phyloP scores from a whole-genome alignment of 92 coral and sea anemone species.

The Porites lobata region DNA sequence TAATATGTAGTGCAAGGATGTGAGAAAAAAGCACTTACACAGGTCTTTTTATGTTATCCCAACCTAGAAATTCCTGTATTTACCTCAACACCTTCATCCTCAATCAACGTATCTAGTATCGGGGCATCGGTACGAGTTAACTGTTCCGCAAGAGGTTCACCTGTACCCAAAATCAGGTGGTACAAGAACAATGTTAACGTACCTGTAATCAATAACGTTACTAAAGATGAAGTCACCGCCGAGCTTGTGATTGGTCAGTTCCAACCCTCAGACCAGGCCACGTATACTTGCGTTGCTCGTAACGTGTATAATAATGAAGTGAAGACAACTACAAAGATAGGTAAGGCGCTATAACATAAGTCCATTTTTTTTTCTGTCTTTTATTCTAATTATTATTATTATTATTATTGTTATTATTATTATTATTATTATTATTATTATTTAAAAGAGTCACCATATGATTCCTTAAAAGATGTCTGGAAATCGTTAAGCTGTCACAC shows the following conservation, averaged over 20 bases:
- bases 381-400: too few species aligned
- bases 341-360: slow-evolving; percentile 2
- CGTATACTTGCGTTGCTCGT: slow-evolving; percentile 72
- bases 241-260: slow-evolving; percentile 61
- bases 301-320: slow-evolving; percentile 51
- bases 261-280: slow-evolving; percentile 68
- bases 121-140: slow-evolving; percentile 31
- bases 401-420: too few species aligned
- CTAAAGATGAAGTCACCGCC: slow-evolving; percentile 21
- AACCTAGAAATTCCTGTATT: slow-evolving; percentile 14
- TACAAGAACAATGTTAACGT: slow-evolving; percentile 41
- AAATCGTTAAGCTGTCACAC: too few species aligned
- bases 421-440: too few species aligned
- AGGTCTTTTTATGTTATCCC: not conserved
- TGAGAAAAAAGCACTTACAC: not conserved
- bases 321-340: slow-evolving; percentile 27
- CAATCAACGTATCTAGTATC: slow-evolving; percentile 14
- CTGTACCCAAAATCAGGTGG: slow-evolving; percentile 64
- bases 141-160: slow-evolving; percentile 64
- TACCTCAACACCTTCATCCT: not conserved
- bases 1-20: too few species aligned
- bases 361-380: not conserved
- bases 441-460: too few species aligned
- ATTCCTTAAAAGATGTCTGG: too few species aligned
- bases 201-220: not conserved